Base-by-base conservation (phyloP, 1,140 invertebrate species). In the Orius insidiosus region DNA sequence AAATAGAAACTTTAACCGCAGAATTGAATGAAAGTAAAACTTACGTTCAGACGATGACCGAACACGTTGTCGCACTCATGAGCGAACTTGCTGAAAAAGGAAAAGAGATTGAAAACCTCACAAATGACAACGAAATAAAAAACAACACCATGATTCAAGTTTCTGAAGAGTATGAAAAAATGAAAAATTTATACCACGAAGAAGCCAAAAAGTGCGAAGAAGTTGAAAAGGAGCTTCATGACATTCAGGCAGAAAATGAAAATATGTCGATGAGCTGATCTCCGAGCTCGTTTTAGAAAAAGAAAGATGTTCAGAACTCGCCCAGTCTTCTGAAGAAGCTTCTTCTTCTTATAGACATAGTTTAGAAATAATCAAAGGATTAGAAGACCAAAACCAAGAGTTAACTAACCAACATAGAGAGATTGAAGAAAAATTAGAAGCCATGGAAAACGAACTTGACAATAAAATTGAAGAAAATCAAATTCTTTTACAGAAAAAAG, bases 211-310 rank as follows among this genome's bases (percentile, higher is more conserved):
- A 11, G 37, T 10, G 18, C 13, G 36, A 46, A 18, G 45, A 50
- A 24, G 13, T 50, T 13, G 48, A 53, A 36, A 49, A 50, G 24
- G 48, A 53, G 15, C n/a, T 47, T 7, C 36, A 24, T 33, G 33
- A 44, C 9, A 38, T 30, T 9, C 44, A 51, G 32, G n/a, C n/a
- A 5, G 34, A 44, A 10, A 38, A 53, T 42, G 34, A 49, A 31
- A 50, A 37, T 53, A 53, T 37, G 31, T 50, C 13, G 51, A 47
- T 37, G 51, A 50, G 31, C n/a, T 53, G 5, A 49, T 53, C 16
- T 49, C 51, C n/a, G 51, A 53, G 24, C 16, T 53, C 14, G 46
- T 53, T 9, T 39, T 53, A 1, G 51, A 53, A 46, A 53, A 53
- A 31, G 47, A 53, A 36, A 35, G 51, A 32, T 45, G 47, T 33